phyloP scores from a whole-genome alignment of 1,140 invertebrate genomes.

The Brachionus manjavacas region DNA sequence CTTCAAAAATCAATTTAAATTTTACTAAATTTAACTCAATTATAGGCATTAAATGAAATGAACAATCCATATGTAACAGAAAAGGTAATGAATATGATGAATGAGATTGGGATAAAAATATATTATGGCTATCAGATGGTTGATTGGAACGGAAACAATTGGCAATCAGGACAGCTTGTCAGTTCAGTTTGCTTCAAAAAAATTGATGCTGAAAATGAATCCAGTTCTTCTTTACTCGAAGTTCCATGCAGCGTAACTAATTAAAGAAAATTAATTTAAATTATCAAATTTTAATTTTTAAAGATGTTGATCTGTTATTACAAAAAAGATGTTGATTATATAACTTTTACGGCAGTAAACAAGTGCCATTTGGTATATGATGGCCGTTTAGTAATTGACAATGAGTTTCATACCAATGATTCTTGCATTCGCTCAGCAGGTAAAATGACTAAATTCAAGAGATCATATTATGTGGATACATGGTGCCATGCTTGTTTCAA shows the following conservation, averaged over 20 bases:
- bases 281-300: background rate
- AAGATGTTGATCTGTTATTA: conserved; percentile 50
- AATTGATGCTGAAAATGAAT: background rate
- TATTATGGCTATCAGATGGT: conserved; percentile 49
- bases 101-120: conserved; percentile 63
- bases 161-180: conserved; percentile 45
- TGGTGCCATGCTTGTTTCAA: conserved; percentile 58
- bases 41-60: conserved; percentile 49
- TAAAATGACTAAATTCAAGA: conserved; percentile 61
- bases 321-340: conserved; percentile 50
- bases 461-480: conserved; percentile 55
- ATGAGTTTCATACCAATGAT: conserved; percentile 67
- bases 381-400: conserved; percentile 66
- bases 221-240: background rate
- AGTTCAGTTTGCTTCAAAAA: conserved; percentile 47
- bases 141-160: conserved; percentile 50
- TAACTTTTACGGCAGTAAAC: conserved; percentile 61
- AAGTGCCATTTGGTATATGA: conserved; percentile 68
- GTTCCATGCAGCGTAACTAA: background rate
- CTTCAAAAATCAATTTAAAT: background rate
- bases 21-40: background rate
- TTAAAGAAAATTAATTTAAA: background rate
- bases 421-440: conserved; percentile 67
- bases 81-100: conserved; percentile 71
- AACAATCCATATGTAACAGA: conserved; percentile 61